Percentiles rank a stretch among this genome's conserved stretches.
Evolutionary conservation across 2,113 vertebrate genomes (phyloP).

Genomic region (Plecotus auritus): DNA sequence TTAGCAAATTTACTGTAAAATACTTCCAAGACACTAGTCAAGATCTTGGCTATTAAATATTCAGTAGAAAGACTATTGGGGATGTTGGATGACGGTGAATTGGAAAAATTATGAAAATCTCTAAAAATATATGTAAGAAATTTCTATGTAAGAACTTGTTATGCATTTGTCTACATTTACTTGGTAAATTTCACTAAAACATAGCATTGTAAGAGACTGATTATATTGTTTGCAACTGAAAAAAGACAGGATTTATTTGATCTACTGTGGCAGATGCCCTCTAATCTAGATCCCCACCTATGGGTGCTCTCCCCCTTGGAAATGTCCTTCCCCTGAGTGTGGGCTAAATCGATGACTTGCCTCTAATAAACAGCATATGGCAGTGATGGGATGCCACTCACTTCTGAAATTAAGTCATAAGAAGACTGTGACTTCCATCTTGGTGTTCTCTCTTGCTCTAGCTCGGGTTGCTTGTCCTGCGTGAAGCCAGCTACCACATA

Average conservation of each 20-base stretch:
- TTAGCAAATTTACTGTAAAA: not conserved
- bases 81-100: not conserved
- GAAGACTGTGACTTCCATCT: not conserved
- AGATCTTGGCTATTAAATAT: not conserved
- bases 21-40: not conserved
- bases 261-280: not conserved
- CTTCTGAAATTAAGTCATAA: not conserved
- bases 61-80: not conserved
- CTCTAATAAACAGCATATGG: not conserved
- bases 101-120: slow-evolving; percentile 13
- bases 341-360: not conserved
- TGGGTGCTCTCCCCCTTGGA: not conserved
- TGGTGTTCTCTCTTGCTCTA: not conserved
- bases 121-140: not conserved
- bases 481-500: not conserved
- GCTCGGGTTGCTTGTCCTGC: not conserved
- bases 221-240: not conserved
- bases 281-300: not conserved
- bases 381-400: not conserved
- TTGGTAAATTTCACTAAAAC: not conserved
- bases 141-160: not conserved
- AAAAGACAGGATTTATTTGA: not conserved
- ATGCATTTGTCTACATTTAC: not conserved
- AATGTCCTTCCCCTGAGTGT: not conserved
- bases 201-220: not conserved